Conservation (phyloP, 2,888 invertebrate species). For the Erynnis tages region DNA sequence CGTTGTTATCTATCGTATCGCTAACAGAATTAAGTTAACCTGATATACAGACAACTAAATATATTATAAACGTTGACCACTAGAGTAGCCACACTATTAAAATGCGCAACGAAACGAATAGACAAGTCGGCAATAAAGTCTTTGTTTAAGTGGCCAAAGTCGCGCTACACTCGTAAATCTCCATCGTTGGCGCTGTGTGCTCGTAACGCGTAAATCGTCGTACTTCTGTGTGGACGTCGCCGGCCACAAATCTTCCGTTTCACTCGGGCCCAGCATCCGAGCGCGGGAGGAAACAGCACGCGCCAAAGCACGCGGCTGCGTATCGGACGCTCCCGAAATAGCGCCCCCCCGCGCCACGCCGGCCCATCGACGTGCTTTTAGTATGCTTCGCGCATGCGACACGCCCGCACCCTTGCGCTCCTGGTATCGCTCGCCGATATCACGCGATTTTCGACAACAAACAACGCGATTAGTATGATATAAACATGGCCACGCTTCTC, state of each 20-base stretch:
- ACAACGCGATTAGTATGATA: slow-evolving; percentile 50
- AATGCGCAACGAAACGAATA: slow-evolving; percentile 17
- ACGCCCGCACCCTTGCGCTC: slow-evolving; percentile 79
- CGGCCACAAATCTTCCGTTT: slow-evolving; percentile 79
- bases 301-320: slow-evolving; percentile 80
- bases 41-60: no score
- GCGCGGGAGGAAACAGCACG: slow-evolving; percentile 79
- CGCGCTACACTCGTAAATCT: slow-evolving; percentile 25
- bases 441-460: slow-evolving; percentile 56
- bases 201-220: slow-evolving; percentile 18
- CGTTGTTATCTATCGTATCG: no score
- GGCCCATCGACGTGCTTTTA: slow-evolving; percentile 81
- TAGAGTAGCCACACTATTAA: slow-evolving; percentile 1
- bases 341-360: slow-evolving; percentile 70
- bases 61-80: no score
- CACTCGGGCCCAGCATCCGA: slow-evolving; percentile 77
- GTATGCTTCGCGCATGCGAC: slow-evolving; percentile 82
- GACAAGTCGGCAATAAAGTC: slow-evolving; percentile 8
- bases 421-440: slow-evolving; percentile 54
- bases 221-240: slow-evolving; percentile 23
- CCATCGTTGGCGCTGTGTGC: slow-evolving; percentile 18
- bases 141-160: slow-evolving; percentile 23
- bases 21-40: no score
- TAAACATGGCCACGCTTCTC: slow-evolving; percentile 74
- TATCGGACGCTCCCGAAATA: slow-evolving; percentile 81